A percentile compares a stretch with the other conserved stretches of the same genome.
Evolutionary conservation across 2,888 invertebrate genomes (phyloP).

Genomic region (Troides helena): DNA sequence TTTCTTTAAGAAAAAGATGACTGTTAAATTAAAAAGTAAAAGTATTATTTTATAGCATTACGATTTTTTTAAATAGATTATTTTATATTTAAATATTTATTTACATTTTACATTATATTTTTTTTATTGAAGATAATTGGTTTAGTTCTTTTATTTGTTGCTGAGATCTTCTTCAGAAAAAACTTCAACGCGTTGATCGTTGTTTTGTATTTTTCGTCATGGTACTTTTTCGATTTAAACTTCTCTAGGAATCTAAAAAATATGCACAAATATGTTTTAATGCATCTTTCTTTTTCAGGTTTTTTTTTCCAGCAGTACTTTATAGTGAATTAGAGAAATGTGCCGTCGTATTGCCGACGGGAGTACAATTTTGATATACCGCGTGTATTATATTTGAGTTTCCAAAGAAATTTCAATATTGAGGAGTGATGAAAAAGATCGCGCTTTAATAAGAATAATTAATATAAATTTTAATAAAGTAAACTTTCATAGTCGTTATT

Average conservation of each 20-base stretch:
- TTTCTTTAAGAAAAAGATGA: too few relatives aligned
- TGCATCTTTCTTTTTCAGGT: neutral
- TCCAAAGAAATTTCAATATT: too few relatives aligned
- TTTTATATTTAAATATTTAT: too few relatives aligned
- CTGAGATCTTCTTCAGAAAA: neutral
- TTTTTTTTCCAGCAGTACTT: neutral
- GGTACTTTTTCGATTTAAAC: neutral
- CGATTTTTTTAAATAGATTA: too few relatives aligned
- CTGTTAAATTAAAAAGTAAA: too few relatives aligned
- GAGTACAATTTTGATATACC: neutral
- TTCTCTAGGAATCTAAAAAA: conserved; percentile 7
- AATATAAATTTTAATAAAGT: too few relatives aligned
- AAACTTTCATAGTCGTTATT: neutral
- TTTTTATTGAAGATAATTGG: too few relatives aligned
- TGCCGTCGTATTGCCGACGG: neutral
- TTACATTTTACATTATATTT: too few relatives aligned
- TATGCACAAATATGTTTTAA: conserved; percentile 11
- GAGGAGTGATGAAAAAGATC: too few relatives aligned
- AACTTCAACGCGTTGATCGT: conserved; percentile 9
- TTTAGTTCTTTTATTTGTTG: neutral
- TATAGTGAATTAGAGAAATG: neutral
- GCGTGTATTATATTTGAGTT: too few relatives aligned
- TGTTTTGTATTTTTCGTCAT: neutral
- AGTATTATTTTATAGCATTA: too few relatives aligned
- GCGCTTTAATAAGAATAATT: too few relatives aligned